A percentile compares a stretch with the other conserved stretches of the same genome.
Evolutionary conservation across 2,888 invertebrate species (phyloP).

Genomic region (Temnothorax unifasciatus): DNA sequence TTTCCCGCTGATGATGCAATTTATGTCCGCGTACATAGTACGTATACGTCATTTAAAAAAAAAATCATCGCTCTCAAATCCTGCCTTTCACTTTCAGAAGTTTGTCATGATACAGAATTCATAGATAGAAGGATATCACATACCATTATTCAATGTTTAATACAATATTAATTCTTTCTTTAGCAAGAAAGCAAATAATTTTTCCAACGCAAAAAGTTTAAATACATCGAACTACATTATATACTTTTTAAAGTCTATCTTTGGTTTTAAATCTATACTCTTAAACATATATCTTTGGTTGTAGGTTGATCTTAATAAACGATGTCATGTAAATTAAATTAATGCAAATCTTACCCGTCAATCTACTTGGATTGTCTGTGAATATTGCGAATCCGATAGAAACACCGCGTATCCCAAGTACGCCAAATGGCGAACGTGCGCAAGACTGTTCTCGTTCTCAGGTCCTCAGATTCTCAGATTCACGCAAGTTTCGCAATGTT

Average conservation of each 20-base stretch:
- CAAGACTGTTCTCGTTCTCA: neutral
- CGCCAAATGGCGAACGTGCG: neutral
- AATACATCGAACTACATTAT: neutral
- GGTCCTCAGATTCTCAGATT: neutral
- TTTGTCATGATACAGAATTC: neutral
- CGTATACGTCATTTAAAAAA: neutral
- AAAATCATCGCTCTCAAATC: neutral
- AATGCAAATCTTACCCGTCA: neutral
- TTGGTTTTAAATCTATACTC: no score
- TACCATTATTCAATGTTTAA: neutral
- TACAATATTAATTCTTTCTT: neutral
- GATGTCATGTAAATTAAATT: neutral
- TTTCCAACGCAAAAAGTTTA: neutral
- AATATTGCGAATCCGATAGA: neutral
- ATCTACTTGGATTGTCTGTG: neutral
- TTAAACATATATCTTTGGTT: neutral
- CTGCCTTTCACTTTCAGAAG: neutral
- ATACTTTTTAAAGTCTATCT: no score
- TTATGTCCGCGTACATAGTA: neutral
- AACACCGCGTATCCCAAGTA: neutral
- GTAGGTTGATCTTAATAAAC: neutral
- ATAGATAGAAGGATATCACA: neutral
- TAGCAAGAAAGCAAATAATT: neutral
- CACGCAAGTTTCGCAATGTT: neutral
- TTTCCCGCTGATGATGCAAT: conserved; percentile 21